Base-by-base conservation (phyloP, 2,113 vertebrate species). In the Odobenus rosmarus region DNA sequence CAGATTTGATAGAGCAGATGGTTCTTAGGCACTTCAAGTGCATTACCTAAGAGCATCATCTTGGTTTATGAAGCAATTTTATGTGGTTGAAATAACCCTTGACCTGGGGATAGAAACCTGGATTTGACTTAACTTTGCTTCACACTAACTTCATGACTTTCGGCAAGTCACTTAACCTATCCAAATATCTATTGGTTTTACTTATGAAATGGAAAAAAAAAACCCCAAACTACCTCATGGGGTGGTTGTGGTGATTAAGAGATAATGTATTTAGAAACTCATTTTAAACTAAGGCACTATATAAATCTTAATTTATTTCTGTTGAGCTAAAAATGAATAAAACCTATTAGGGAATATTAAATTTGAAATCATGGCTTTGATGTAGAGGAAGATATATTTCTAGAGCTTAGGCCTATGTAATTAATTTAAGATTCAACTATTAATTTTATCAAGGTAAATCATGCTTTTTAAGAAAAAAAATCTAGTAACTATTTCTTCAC, bases 391-490 rank as follows among this genome's bases (percentile, higher is more conserved):
- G 64, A 96, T 93, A 59, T 84, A 79, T 64, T 93, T 96, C 21
- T 86, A 21, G 21, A 93, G 28, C 7, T 95, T 74, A 83, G 67
- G 4, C 2, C 5, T 88, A 1, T 88, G 16, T 9, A 91, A 87
- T 95, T 97, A 89, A 90, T 90, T 97, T 96, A 93, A 42, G 31
- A 69, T 85, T 96, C 11, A 23, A 77, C 11, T 94, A 51, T 81
- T 96, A 61, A 59, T 93, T 96, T 92, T 95, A 42, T 95, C 69
- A 93, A 87, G 64, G 33, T 94, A 93, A 62, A 79, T 92, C 12
- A 31, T 59, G n/a, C 5, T 46, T 96, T 93, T 96, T 79, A 59
- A 62, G 9, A 92, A 89, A 93, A 72, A 92, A 87, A 76, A 77
- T 93, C 19, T 53, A 64, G 55, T 85, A 92, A 39, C n/a, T 49